phyloP scores from a whole-genome alignment of 2,113 vertebrate genomes.

The Poeciliopsis occidentalis region DNA sequence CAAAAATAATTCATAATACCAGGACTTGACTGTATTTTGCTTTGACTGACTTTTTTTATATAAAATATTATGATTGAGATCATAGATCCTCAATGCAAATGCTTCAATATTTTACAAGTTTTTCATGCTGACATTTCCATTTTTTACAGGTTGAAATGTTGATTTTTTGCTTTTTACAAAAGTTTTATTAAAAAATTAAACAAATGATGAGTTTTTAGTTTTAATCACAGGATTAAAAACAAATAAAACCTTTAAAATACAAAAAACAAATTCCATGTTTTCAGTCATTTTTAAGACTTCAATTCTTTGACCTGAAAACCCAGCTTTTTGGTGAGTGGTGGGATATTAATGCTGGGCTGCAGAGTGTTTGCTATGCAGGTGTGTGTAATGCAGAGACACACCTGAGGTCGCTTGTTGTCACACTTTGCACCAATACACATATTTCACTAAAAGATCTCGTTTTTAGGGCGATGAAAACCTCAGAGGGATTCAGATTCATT shows the following conservation, averaged over 20 bases:
- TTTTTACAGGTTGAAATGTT: not conserved
- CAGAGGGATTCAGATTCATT: conserved; percentile 44
- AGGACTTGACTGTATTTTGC: too few relatives aligned
- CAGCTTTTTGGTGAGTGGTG: not conserved
- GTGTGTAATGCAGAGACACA: conserved; percentile 14
- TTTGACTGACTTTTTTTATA: not conserved
- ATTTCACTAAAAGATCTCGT: conserved; percentile 70
- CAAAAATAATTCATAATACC: too few relatives aligned
- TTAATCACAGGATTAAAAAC: not conserved
- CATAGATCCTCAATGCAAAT: not conserved
- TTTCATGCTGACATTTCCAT: too few relatives aligned
- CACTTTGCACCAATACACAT: conserved; percentile 54
- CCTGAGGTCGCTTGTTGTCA: conserved; percentile 45
- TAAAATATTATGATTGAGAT: not conserved
- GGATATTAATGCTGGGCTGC: not conserved
- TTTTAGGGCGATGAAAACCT: conserved; percentile 64
- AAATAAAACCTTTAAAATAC: not conserved
- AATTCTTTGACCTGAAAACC: not conserved
- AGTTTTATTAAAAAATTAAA: too few relatives aligned
- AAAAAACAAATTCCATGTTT: not conserved
- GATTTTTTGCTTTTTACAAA: too few relatives aligned
- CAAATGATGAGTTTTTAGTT: not conserved
- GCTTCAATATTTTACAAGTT: not conserved
- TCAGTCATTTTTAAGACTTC: not conserved
- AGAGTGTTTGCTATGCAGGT: not conserved